phyloP scores from a whole-genome alignment of 2,888 invertebrate genomes.

The Neoascia interrupta region DNA sequence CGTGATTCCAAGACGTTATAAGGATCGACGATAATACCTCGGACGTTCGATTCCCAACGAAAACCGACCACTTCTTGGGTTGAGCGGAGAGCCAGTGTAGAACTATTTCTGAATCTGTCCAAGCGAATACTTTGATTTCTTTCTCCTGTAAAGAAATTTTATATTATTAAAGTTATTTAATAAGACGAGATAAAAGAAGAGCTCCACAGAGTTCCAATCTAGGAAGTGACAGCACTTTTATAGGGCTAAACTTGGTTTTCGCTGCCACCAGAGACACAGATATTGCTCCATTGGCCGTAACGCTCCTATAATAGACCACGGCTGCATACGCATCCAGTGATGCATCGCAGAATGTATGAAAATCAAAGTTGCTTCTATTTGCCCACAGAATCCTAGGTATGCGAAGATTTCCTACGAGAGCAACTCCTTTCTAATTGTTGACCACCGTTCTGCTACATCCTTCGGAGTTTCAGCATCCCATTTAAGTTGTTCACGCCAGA shows the following conservation, averaged over 20 bases:
- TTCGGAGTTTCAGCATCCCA: constrained; percentile 56
- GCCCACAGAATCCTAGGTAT: constrained; percentile 7
- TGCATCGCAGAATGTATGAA: too few relatives aligned
- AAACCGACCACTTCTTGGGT: constrained; percentile 25
- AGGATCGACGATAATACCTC: constrained; percentile 4
- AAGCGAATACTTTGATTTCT: constrained; percentile 26
- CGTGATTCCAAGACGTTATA: constrained; percentile 46
- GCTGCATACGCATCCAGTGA: too few relatives aligned
- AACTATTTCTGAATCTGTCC: constrained; percentile 9
- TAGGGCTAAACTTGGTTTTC: constrained; percentile 21
- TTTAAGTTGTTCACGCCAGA: constrained; percentile 41
- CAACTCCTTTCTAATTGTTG: constrained; percentile 6
- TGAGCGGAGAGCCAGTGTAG: constrained; percentile 21
- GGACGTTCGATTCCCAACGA: constrained; percentile 20
- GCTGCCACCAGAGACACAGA: constrained; percentile 3
- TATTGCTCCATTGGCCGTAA: neutral
- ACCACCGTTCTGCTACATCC: constrained; percentile 8
- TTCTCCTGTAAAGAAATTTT: constrained; percentile 15
- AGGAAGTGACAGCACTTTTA: constrained; percentile 26
- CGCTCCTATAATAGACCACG: constrained; percentile 21
- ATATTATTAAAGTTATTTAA: constrained; percentile 25
- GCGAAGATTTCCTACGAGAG: constrained; percentile 8
- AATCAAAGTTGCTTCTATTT: neutral
- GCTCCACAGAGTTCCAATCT: constrained; percentile 46
- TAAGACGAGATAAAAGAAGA: constrained; percentile 28